These are phyloP conservation scores for Baccha elongata DNA, from an alignment of 2,888 invertebrate species.

Conservation along the genomic window DNA sequence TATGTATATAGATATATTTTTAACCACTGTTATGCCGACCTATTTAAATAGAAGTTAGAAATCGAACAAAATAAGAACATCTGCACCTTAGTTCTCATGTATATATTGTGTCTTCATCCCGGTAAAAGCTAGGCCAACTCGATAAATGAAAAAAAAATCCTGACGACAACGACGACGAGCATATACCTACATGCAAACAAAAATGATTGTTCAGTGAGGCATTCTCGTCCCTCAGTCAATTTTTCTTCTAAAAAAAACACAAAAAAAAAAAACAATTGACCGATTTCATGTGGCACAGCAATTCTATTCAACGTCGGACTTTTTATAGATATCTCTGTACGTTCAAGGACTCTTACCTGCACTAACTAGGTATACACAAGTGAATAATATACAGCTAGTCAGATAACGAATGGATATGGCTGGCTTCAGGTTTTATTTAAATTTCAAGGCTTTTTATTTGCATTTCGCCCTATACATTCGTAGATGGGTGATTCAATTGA, in stretches of 20 bases:
- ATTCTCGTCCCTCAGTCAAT: constrained; percentile 19
- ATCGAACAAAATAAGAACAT: constrained; percentile 28
- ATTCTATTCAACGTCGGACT: constrained; percentile 4
- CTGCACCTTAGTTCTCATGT: constrained; percentile 2
- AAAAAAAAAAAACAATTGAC: constrained; percentile 19
- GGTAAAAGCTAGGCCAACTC: not conserved
- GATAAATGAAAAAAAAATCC: constrained; percentile 31
- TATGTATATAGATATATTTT: too few species aligned
- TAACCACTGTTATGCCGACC: constrained; percentile 34
- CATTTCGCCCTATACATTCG: not conserved
- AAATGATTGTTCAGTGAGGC: constrained; percentile 19
- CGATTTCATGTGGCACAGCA: constrained; percentile 29
- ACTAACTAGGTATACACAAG: constrained; percentile 25
- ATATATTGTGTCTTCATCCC: not conserved
- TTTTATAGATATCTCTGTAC: constrained; percentile 20
- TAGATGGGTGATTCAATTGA: constrained; percentile 14
- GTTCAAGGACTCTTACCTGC: constrained; percentile 42
- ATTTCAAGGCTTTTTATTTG: constrained; percentile 14
- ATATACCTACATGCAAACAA: constrained; percentile 15
- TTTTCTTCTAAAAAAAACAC: not conserved
- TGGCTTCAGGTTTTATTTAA: constrained; percentile 4
- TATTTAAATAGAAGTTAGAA: constrained; percentile 45
- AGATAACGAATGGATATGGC: constrained; percentile 31
- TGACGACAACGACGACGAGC: too few species aligned
- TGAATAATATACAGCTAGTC: constrained; percentile 24